A percentile compares a stretch with the other conserved stretches of the same genome.
Evolutionary conservation across 2,888 invertebrate genomes (phyloP).

Genomic region (Limenitis camilla): DNA sequence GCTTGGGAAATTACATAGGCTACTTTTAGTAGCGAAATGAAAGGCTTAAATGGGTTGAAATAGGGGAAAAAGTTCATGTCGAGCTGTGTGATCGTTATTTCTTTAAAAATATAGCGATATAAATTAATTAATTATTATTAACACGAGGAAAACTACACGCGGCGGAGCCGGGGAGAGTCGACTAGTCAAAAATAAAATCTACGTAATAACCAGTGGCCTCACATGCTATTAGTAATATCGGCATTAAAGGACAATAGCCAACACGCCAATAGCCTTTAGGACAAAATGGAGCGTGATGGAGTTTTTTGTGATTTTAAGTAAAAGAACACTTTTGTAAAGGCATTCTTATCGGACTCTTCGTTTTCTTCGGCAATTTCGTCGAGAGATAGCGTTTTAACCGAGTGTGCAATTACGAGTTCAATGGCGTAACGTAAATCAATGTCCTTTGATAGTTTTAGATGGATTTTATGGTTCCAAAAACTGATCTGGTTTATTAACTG

Average conservation of each 20-base stretch:
- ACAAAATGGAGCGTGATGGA: constrained; percentile 21
- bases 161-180: background rate
- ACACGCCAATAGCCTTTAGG: constrained; percentile 30
- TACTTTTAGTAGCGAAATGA: too few species aligned
- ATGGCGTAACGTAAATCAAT: constrained; percentile 40
- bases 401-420: constrained; percentile 44
- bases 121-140: too few species aligned
- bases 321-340: constrained; percentile 30
- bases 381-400: constrained; percentile 34
- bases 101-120: too few species aligned
- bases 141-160: too few species aligned
- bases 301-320: constrained; percentile 24
- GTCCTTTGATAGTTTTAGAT: constrained; percentile 23
- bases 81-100: too few species aligned
- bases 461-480: constrained; percentile 4
- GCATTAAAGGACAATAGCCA: constrained; percentile 25
- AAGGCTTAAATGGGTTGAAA: too few species aligned
- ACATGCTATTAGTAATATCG: constrained; percentile 35
- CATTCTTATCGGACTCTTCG: constrained; percentile 38
- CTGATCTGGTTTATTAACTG: background rate
- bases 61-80: too few species aligned
- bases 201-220: constrained; percentile 8
- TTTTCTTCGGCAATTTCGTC: constrained; percentile 29
- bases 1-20: too few species aligned
- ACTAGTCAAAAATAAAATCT: background rate